phyloP scores from a whole-genome alignment of 2,888 invertebrate genomes.

The Rugalucina vietnamica region DNA sequence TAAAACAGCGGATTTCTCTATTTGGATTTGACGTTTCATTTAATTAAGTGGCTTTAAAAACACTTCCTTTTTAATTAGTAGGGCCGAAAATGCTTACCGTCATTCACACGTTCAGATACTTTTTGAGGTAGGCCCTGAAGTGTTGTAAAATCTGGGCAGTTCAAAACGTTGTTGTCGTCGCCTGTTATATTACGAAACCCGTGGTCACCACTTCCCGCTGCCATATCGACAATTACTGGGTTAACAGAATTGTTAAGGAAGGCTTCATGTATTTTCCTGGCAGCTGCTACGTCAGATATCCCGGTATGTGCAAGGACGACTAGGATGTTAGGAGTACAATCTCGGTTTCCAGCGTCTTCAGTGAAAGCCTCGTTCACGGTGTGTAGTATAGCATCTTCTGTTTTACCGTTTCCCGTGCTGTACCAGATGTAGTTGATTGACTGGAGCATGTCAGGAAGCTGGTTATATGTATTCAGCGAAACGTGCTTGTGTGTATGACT shows the following conservation, averaged over 20 bases:
- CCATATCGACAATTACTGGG: neutral
- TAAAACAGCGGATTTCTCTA: too few relatives aligned
- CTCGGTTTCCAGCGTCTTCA: neutral
- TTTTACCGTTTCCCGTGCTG: neutral
- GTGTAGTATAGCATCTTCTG: constrained; percentile 8
- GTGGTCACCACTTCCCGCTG: neutral
- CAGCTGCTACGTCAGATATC: neutral
- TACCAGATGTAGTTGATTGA: constrained; percentile 18
- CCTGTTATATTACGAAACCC: neutral
- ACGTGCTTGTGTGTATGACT: neutral
- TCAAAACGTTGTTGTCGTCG: neutral
- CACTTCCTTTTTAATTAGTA: too few relatives aligned
- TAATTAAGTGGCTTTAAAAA: too few relatives aligned
- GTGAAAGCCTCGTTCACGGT: neutral
- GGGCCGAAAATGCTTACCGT: neutral
- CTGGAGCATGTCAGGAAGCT: neutral
- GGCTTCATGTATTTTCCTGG: neutral
- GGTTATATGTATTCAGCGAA: neutral
- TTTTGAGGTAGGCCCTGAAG: neutral
- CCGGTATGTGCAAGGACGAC: neutral
- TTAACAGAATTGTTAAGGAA: neutral
- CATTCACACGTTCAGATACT: neutral
- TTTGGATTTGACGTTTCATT: too few relatives aligned
- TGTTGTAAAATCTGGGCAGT: neutral
- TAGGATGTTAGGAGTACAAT: neutral